These are phyloP conservation scores for Echinarachnius parma DNA, from an alignment of 53 echinoderm and acorn worm genomes.

Conservation along the genomic window DNA sequence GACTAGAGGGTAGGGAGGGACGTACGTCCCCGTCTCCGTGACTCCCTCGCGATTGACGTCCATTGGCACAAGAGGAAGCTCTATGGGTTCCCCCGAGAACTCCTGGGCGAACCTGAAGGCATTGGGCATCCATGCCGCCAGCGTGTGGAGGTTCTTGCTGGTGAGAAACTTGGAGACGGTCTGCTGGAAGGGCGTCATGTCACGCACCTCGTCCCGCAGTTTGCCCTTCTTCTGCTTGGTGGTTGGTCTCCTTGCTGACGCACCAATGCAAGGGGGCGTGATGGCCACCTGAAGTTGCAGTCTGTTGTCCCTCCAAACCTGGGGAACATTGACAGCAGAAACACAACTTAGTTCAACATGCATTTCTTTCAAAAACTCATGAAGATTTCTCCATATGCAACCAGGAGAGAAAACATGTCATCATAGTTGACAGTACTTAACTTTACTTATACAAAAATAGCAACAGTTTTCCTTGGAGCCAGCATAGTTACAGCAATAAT, in stretches of 20 bases:
- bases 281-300: slow-evolving; percentile 64
- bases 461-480: no score
- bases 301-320: slow-evolving; percentile 32
- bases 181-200: slow-evolving; percentile 68
- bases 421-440: no score
- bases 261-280: slow-evolving; percentile 50
- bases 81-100: slow-evolving; percentile 53
- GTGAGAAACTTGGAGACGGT: slow-evolving; percentile 67
- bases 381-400: no score
- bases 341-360: no score
- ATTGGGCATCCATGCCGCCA: slow-evolving; percentile 70
- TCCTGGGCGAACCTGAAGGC: slow-evolving; percentile 53
- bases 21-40: slow-evolving; percentile 72
- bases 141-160: slow-evolving; percentile 54
- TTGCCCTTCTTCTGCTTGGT: slow-evolving; percentile 57
- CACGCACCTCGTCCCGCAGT: slow-evolving; percentile 46
- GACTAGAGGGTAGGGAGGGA: slow-evolving; percentile 68
- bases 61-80: slow-evolving; percentile 7
- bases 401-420: no score
- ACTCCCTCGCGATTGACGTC: slow-evolving; percentile 54
- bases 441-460: no score
- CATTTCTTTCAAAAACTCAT: no score
- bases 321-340: no score
- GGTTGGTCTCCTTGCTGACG: slow-evolving; percentile 22
- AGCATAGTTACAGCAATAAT: no score